Evolutionary conservation across 1,140 invertebrate genomes (phyloP), one percentile per base, ranked within the genome.

Genomic region (Drosophila kanapiae): DNA sequence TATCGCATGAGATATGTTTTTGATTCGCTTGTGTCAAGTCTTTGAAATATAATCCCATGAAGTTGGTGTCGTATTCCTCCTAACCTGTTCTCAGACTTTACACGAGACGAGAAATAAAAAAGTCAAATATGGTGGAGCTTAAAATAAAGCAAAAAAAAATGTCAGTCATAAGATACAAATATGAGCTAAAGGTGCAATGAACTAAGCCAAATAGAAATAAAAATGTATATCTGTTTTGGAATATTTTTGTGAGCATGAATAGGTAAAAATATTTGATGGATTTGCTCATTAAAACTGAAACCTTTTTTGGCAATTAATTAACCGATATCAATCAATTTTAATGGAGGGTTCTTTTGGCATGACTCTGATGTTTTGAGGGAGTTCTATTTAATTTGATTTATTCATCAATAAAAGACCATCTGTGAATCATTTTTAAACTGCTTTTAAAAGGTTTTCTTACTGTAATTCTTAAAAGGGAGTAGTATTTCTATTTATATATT

Each of bases 11-110:
- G 62, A 42, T 58, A 42, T 71, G 68, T 11, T 23, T 33, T 72
- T 72, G 67, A 72, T 72, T 72, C 23, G 58, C 53, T 72, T 72
- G 37, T 72, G 67, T 71, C 54, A 45, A 59, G 53, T 72, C 53
- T 72, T 72, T 72, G 54, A 72, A 60, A 59, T 49, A 72, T 49
- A 72, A 72, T 51, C 67, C 68, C 18, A 49, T 60, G 31, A 29
- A 49, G 53, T 59, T 72, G 67, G 53, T 14, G 35, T 72, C 45
- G 31, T 37, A 43, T 72, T 72, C n/a, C 69, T 54, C 53, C 38
- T 38, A 60, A 72, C 68, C 69, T 51, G 69, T 72, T 72, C 68
- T 72, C 27, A 60, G 70, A 43, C 33, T 72, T 72, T 72, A 72
- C 69, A 72, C 37, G 47, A 23, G 37, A 49, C 38, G 37, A 14